Evolutionary conservation across 1,140 invertebrate species (phyloP).

Genomic region (Aphelenchoides besseyi): DNA sequence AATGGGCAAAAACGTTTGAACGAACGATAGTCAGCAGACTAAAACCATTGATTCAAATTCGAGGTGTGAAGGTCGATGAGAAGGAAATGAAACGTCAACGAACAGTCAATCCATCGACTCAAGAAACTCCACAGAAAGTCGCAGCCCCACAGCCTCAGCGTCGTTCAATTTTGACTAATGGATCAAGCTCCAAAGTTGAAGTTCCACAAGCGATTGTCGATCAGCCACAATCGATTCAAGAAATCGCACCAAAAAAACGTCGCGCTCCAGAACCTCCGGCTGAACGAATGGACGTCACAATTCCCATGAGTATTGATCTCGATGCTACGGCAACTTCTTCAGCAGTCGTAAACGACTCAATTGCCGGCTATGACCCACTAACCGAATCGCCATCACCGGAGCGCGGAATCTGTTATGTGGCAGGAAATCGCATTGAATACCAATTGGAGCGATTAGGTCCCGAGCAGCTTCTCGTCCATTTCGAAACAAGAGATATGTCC

Average conservation of each 20-base stretch:
- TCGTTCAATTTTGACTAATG: conserved; percentile 4
- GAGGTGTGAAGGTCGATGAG: conserved; percentile 10
- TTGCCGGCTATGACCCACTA: neutral
- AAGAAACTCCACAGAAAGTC: neutral
- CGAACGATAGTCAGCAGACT: conserved; percentile 8
- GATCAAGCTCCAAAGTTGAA: neutral
- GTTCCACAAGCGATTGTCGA: too few species aligned
- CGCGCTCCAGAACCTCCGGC: neutral
- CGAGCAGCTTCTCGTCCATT: conserved; percentile 10
- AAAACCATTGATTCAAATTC: conserved; percentile 15
- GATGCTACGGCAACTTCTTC: neutral
- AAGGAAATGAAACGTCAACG: conserved; percentile 1
- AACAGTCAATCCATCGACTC: neutral
- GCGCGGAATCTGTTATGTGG: conserved; percentile 18
- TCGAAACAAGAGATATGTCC: neutral
- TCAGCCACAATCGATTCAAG: neutral
- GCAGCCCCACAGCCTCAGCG: neutral
- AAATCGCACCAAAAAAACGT: neutral
- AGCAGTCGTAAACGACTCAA: neutral
- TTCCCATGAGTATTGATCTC: neutral
- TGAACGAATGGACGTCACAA: neutral
- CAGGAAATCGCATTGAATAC: conserved; percentile 11
- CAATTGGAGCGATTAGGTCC: conserved; percentile 9
- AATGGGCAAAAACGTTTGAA: neutral
- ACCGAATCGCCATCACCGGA: neutral